Evolutionary conservation across 2,797 vertebrate species (phyloP), one percentile per base, ranked within the genome.

Genomic region (Acanthurus lineatus): DNA sequence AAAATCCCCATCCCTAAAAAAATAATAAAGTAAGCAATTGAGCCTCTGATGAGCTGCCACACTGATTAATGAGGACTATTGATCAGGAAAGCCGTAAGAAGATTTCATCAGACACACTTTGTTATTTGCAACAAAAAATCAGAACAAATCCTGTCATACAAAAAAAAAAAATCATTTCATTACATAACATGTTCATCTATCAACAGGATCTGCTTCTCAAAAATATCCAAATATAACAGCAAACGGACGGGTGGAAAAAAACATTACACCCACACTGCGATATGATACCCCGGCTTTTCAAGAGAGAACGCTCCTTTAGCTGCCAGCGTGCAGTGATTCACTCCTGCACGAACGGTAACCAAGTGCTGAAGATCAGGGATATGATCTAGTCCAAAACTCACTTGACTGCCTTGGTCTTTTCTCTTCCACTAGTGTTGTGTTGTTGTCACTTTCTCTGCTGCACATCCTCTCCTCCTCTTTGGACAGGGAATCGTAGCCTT

Each of bases 391-490:
- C 49, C 16, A 51, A 72, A 86, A 93, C 94, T 94, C 81, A 95
- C 97, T 94, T 82, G 94, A 95, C 86, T 96, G 96, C 76, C 94
- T 96, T 51, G 89, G 95, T 76, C 91, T 95, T 89, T 97, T 96
- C 80, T 97, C 96, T 85, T 96, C 96, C 81, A 91, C 90, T 68
- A 93, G 88, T 59, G 93, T 90, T 51, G 93, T 91, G 68, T 48
- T 66, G 81, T 96, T 96, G 32, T 35, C 32, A 79, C 93, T 93
- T 68, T 95, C 95, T 68, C 84, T 87, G 93, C 91, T 88, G 12
- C 95, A 96, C 92, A 97, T 93, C 88, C 94, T 96, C 88, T 96
- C 93, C 92, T 97, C 97, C 82, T 98, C 98, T 88, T 97, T 99
- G 79, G 97, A 96, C 64, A 98, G 90, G 40, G 96, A 96, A 89